A percentile compares a stretch with the other conserved stretches of the same genome.
Evolutionary conservation across 2,888 invertebrate genomes (phyloP).

Genomic region (Heterodera filipjevi): DNA sequence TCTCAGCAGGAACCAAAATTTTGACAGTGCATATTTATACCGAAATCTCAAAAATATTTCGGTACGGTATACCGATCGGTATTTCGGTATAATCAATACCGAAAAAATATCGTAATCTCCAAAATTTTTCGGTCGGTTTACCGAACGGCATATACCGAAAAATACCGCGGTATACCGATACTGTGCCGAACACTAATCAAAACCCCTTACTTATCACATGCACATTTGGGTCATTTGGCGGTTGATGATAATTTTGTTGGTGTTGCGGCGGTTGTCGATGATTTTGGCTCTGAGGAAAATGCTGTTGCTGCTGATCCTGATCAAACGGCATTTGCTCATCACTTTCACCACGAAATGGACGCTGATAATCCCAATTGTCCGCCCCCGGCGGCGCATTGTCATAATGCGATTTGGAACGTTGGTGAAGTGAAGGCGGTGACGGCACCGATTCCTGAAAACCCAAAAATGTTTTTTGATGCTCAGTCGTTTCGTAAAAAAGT

Average conservation of each 20-base stretch:
- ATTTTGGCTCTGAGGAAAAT: too few species aligned
- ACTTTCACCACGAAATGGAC: background rate
- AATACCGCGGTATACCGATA: too few species aligned
- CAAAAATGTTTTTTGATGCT: background rate
- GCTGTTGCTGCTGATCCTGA: background rate
- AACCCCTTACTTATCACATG: background rate
- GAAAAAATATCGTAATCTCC: too few species aligned
- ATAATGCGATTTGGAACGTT: slow-evolving; percentile 9
- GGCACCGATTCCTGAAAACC: background rate
- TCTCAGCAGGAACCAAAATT: too few species aligned
- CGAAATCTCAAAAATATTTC: too few species aligned
- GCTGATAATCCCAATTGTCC: slow-evolving; percentile 4
- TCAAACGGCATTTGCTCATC: background rate
- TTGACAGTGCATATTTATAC: too few species aligned
- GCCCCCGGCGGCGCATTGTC: slow-evolving; percentile 1
- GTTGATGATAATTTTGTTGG: background rate
- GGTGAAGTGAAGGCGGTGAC: background rate
- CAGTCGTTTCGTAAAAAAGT: too few species aligned
- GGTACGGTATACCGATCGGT: too few species aligned
- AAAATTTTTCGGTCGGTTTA: too few species aligned
- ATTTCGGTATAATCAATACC: too few species aligned
- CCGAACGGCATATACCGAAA: too few species aligned
- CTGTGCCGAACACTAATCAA: too few species aligned
- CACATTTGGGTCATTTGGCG: slow-evolving; percentile 16
- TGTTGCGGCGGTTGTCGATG: background rate